A percentile compares a stretch with the other conserved stretches of the same genome.
Conservation (phyloP, 2,113 vertebrate genomes). For the Laticauda colubrina region DNA sequence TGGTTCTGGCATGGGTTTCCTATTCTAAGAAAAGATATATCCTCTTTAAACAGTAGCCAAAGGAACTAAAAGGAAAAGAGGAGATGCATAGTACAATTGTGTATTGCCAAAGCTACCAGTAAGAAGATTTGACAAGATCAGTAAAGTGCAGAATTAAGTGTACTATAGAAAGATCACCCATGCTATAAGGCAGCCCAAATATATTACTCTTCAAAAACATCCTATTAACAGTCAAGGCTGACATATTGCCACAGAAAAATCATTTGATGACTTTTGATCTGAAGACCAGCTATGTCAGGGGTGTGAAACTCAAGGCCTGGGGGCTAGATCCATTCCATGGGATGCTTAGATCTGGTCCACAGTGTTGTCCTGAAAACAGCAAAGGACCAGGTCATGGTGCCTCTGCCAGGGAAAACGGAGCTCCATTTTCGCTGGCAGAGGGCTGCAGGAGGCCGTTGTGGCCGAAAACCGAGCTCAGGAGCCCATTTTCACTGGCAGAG, state of each 20-base stretch:
- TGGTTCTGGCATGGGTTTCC: neutral
- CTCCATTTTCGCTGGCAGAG: too few relatives aligned
- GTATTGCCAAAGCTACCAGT: neutral
- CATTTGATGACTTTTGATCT: neutral
- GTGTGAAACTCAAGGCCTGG: too few relatives aligned
- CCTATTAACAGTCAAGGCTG: neutral
- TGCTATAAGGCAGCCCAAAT: neutral
- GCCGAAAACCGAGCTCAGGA: too few relatives aligned
- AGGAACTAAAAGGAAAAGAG: neutral
- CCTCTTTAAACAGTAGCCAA: neutral
- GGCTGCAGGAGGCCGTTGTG: too few relatives aligned
- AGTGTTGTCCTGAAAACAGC: too few relatives aligned
- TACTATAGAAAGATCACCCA: neutral
- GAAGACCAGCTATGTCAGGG: neutral
- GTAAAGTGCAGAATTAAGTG: neutral
- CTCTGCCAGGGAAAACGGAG: too few relatives aligned
- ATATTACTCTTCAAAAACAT: neutral
- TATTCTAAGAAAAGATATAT: neutral
- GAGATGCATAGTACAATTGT: neutral
- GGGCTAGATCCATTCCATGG: too few relatives aligned
- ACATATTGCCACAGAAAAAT: neutral
- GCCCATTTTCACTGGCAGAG: too few relatives aligned
- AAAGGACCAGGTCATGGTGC: too few relatives aligned
- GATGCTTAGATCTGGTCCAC: too few relatives aligned
- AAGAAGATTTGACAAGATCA: neutral